phyloP scores from a whole-genome alignment of 2,113 vertebrate genomes.

The Xiphophorus hellerii region DNA sequence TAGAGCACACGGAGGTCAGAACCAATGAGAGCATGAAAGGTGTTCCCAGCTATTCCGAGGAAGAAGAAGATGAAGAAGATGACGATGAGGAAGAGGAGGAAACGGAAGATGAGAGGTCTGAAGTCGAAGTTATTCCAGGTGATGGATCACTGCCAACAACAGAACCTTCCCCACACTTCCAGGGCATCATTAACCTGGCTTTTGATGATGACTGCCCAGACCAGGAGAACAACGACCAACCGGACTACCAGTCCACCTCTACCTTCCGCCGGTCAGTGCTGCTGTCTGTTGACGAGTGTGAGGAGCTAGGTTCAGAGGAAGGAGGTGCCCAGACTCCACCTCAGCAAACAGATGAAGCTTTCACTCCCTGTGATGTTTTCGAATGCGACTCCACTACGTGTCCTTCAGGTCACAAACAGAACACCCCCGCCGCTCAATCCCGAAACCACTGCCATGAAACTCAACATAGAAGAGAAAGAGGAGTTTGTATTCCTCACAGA shows the following conservation, averaged over 20 bases:
- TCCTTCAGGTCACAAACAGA: conserved; percentile 55
- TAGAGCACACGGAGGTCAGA: conserved; percentile 64
- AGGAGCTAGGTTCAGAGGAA: conserved; percentile 93
- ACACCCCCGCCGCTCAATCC: conserved; percentile 15
- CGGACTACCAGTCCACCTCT: conserved; percentile 81
- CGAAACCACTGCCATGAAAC: conserved; percentile 7
- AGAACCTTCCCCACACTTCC: conserved; percentile 83
- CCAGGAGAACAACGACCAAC: conserved; percentile 80
- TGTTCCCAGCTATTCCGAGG: conserved; percentile 85
- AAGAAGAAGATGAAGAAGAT: conserved; percentile 93
- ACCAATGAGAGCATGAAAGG: conserved; percentile 48
- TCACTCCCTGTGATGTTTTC: conserved; percentile 89
- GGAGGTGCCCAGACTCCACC: conserved; percentile 77
- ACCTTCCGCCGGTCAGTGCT: conserved; percentile 91
- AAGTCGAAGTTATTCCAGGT: conserved; percentile 75
- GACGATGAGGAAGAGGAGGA: conserved; percentile 83
- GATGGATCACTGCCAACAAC: conserved; percentile 60
- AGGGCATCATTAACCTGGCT: conserved; percentile 94
- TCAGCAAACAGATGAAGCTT: conserved; percentile 65
- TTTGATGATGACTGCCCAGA: conserved; percentile 92
- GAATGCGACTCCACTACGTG: conserved; percentile 77
- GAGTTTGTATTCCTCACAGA: conserved; percentile 64
- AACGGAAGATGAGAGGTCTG: conserved; percentile 88
- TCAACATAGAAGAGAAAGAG: conserved; percentile 3
- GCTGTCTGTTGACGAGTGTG: conserved; percentile 98